Percentiles rank a stretch among this genome's conserved stretches.
phyloP scores from a whole-genome alignment of 2,888 invertebrate species.

The Drosophila neonasuta region DNA sequence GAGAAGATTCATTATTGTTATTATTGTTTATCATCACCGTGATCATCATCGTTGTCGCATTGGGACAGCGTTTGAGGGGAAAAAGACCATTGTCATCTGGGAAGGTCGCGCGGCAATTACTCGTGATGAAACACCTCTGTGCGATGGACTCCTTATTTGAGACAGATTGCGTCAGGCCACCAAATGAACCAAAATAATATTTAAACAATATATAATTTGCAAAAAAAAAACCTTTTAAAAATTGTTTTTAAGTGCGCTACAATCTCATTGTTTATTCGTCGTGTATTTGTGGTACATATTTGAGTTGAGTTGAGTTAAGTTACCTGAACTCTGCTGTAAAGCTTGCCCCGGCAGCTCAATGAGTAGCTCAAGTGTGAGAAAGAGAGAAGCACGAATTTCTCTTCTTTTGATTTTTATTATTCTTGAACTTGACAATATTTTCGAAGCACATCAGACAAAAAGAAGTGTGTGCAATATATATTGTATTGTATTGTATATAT shows the following conservation, averaged over 20 bases:
- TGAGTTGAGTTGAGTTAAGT: conserved; percentile 44
- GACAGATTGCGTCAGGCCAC: conserved; percentile 66
- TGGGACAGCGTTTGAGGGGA: conserved; percentile 20
- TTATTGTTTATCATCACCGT: background rate
- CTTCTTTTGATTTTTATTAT: conserved; percentile 6
- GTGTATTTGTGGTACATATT: conserved; percentile 51
- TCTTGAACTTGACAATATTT: conserved; percentile 7
- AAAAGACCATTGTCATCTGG: conserved; percentile 67
- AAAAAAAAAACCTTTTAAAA: conserved; percentile 63
- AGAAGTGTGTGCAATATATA: conserved; percentile 3
- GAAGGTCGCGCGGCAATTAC: conserved; percentile 68
- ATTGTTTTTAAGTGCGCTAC: conserved; percentile 57
- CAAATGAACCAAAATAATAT: conserved; percentile 56
- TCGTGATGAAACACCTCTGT: conserved; percentile 40
- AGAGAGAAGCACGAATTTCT: background rate
- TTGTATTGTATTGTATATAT: conserved; percentile 2
- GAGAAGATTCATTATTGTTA: conserved; percentile 20
- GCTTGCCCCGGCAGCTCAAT: conserved; percentile 26
- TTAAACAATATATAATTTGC: conserved; percentile 63
- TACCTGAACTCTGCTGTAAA: conserved; percentile 2
- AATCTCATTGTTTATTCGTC: conserved; percentile 19
- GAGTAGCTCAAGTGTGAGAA: conserved; percentile 13
- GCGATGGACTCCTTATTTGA: conserved; percentile 19
- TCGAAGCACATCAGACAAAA: background rate
- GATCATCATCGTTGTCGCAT: conserved; percentile 11